Evolutionary conservation across 1,140 invertebrate genomes (phyloP), one percentile per base, ranked within the genome.

Genomic region (Eriosoma lanigerum): DNA sequence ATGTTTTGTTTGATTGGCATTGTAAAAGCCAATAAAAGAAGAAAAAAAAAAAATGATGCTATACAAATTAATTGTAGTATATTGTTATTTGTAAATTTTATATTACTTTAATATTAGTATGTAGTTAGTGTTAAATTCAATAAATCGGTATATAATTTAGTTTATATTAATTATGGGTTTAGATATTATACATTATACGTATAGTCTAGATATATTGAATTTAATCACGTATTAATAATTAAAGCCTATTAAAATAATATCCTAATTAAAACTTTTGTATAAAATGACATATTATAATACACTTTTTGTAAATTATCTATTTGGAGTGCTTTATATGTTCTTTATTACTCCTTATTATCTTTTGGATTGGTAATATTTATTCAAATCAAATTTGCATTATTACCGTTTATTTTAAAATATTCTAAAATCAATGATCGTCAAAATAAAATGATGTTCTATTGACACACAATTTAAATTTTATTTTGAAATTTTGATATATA

Each of bases 91-190:
- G 44, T 68, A 46, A 68, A 68, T 68, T 48, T 6, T 48, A 10
- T 48, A 48, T 48, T 8, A 48, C 1, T 8, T 68, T 24, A 26
- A 32, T 62, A 48, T 46, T 68, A 68, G 66, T 68, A 48, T 68
- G 19, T n/a, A 38, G 13, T 48, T 48, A 68, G n/a, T n/a, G 15
- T 68, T 68, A 17, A 48, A 68, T 24, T 24, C 8, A 3, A 26
- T 68, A 26, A 13, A 12, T 26, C 13, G 46, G 46, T 24, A 24
- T 24, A 26, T 24, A 58, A 68, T 19, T 15, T 24, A 68, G 38
- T 26, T 68, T 19, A 48, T 17, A 68, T 24, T 48, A 68, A 68
- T 68, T 68, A 68, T 68, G 38, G 66, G 66, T 48, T 48, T 68
- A 48, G 66, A 21, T 24, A 46, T 46, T 24, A 68, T 46, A 17